These are phyloP conservation scores for Sebastes cheni DNA, from an alignment of 2,797 vertebrate genomes.

Conservation along the genomic window DNA sequence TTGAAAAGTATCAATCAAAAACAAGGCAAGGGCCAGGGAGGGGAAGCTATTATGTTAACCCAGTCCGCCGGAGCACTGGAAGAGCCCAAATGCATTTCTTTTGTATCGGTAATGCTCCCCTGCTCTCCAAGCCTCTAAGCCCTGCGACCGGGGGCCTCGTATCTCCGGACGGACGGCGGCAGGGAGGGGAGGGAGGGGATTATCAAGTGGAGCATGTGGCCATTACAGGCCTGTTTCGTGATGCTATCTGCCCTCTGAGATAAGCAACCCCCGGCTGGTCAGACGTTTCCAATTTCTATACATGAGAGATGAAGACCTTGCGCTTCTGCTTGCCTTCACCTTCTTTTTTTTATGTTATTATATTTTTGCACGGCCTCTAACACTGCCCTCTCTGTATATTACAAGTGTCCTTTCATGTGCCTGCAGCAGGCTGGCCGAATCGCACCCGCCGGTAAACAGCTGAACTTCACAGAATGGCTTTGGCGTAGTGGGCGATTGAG, in stretches of 20 bases:
- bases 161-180: slow-evolving; percentile 61
- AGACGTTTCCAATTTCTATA: slow-evolving; percentile 84
- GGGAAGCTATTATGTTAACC: slow-evolving; percentile 85
- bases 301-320: slow-evolving; percentile 84
- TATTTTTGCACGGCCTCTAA: slow-evolving; percentile 56
- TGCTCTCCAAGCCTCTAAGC: slow-evolving; percentile 79
- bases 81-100: slow-evolving; percentile 80
- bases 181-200: slow-evolving; percentile 67
- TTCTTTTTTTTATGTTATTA: slow-evolving; percentile 65
- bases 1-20: slow-evolving; percentile 99
- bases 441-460: slow-evolving; percentile 20
- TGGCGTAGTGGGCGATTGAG: slow-evolving; percentile 1
- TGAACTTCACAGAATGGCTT: slow-evolving; percentile 25
- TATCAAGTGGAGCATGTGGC: slow-evolving; percentile 83
- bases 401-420: slow-evolving; percentile 66
- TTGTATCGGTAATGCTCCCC: slow-evolving; percentile 83
- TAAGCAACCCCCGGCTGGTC: slow-evolving; percentile 75
- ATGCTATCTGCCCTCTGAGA: slow-evolving; percentile 81
- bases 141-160: slow-evolving; percentile 59
- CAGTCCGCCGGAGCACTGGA: slow-evolving; percentile 70
- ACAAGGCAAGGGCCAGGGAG: slow-evolving; percentile 86
- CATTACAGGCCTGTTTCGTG: slow-evolving; percentile 82
- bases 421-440: slow-evolving; percentile 37
- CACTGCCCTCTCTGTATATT: slow-evolving; percentile 64
- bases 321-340: slow-evolving; percentile 58